A percentile compares a stretch with the other conserved stretches of the same genome.
phyloP scores from a whole-genome alignment of 2,113 vertebrate genomes.

The Trogon surrucura region DNA sequence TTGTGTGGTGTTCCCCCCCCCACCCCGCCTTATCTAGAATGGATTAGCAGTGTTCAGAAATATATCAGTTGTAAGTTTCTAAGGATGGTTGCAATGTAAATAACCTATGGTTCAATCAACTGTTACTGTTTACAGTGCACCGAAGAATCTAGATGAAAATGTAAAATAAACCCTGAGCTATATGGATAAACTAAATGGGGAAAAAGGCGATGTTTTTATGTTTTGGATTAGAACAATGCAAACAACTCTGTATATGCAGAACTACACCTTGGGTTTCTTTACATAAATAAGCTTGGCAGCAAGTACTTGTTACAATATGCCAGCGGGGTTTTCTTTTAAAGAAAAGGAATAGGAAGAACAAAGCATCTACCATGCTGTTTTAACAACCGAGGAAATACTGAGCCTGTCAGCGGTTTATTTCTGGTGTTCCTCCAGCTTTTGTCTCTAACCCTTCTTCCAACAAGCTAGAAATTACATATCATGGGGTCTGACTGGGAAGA shows the following conservation, averaged over 20 bases:
- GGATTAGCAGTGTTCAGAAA: not conserved
- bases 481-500: not conserved
- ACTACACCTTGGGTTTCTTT: not conserved
- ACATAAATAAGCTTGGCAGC: not conserved
- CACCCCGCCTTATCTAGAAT: too few relatives aligned
- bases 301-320: not conserved
- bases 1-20: not conserved
- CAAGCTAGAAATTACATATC: not conserved
- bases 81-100: not conserved
- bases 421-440: slow-evolving; percentile 22
- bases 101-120: not conserved
- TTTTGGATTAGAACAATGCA: not conserved
- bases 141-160: not conserved
- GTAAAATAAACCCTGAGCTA: not conserved
- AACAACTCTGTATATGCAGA: not conserved
- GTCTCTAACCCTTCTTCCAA: not conserved
- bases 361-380: not conserved
- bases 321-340: not conserved
- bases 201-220: not conserved
- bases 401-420: not conserved
- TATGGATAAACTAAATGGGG: not conserved
- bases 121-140: not conserved
- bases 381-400: not conserved
- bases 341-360: not conserved
- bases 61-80: not conserved